Conservation (phyloP, 2,888 invertebrate species). For the Machimus atricapillus region DNA sequence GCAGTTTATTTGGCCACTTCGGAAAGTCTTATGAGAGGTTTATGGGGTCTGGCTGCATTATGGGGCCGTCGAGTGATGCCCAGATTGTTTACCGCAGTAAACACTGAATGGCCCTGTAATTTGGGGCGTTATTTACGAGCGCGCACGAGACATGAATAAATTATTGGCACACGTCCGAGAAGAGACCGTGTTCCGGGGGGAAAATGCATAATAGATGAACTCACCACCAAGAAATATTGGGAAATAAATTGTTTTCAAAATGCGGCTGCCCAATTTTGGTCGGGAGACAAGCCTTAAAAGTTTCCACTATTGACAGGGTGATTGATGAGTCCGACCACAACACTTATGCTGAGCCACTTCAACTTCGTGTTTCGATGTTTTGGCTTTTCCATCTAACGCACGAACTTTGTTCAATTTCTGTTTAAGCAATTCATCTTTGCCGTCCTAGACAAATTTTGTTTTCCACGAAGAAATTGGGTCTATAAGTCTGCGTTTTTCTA, state of each 20-base stretch:
- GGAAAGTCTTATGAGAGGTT: conserved; percentile 11
- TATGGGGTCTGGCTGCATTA: not conserved
- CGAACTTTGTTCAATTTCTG: not conserved
- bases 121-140: not conserved
- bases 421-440: not conserved
- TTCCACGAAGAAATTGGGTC: not conserved
- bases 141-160: conserved; percentile 3
- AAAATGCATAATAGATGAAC: not conserved
- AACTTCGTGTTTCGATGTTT: not conserved
- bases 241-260: not conserved
- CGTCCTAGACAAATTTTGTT: not conserved
- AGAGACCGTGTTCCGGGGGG: not conserved
- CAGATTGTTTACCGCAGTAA: not conserved
- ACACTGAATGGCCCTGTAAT: not conserved
- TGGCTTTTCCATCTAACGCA: not conserved
- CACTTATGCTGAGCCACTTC: not conserved
- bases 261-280: not conserved
- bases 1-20: not conserved
- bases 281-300: not conserved
- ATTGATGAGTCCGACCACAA: not conserved
- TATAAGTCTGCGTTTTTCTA: not conserved
- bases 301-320: not conserved
- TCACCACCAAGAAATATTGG: not conserved
- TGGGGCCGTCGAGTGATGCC: not conserved
- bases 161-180: not conserved